Evolutionary conservation across 2,888 invertebrate species (phyloP).

Genomic region (Drosophila demipolita): DNA sequence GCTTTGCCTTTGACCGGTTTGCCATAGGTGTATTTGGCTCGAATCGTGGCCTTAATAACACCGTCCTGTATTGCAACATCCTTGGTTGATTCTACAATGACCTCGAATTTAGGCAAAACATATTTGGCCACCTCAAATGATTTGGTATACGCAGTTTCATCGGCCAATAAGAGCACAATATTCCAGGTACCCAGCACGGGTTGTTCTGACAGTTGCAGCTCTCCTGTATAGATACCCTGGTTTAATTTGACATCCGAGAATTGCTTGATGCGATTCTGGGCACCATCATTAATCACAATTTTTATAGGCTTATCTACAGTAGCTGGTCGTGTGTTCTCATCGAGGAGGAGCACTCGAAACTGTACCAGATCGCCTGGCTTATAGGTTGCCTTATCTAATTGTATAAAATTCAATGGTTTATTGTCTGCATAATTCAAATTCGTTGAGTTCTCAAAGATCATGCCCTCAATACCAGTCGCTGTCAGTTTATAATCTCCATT

Average conservation of each 20-base stretch:
- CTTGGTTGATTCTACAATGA: constrained; percentile 92
- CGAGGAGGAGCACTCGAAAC: constrained; percentile 90
- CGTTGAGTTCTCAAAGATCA: constrained; percentile 90
- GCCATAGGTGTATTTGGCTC: constrained; percentile 95
- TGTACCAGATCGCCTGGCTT: constrained; percentile 93
- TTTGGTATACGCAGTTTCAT: constrained; percentile 56
- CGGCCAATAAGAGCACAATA: constrained; percentile 88
- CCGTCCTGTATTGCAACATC: constrained; percentile 93
- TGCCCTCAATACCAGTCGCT: constrained; percentile 88
- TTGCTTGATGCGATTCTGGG: constrained; percentile 92
- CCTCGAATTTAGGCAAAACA: constrained; percentile 96
- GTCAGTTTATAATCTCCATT: constrained; percentile 78
- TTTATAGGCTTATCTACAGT: constrained; percentile 77
- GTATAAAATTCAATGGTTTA: constrained; percentile 90
- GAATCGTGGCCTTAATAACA: constrained; percentile 91
- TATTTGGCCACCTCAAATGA: constrained; percentile 92
- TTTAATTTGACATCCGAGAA: constrained; percentile 89
- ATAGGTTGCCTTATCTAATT: constrained; percentile 96
- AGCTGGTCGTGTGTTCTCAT: constrained; percentile 89
- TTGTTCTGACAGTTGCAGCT: constrained; percentile 91
- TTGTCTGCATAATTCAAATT: constrained; percentile 90
- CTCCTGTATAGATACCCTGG: constrained; percentile 91
- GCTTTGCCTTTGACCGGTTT: constrained; percentile 94
- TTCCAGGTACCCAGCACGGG: constrained; percentile 96
- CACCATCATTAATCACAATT: constrained; percentile 86